Base-by-base conservation (phyloP, 2,888 invertebrate genomes). In the Pachymerium ferrugineum region DNA sequence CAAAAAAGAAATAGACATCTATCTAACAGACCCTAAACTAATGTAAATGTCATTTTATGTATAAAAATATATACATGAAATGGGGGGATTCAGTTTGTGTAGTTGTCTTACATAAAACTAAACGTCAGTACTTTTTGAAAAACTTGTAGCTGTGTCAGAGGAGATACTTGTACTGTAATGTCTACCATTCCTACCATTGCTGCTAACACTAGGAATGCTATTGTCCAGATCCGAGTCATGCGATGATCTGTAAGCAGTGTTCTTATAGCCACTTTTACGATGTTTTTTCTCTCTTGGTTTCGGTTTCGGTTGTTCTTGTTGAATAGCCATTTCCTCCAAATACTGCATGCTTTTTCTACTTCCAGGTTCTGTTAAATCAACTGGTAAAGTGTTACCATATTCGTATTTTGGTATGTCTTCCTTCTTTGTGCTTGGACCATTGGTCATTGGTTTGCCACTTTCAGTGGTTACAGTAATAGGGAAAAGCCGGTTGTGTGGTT, bases 281-380 rank as follows among this genome's bases (percentile, higher is more conserved):
- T 10, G 25, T 28, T 62, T 62, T 1, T 22, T n/a, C n/a, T n/a
- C n/a, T n/a, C n/a, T 22, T 5, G 25, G 10, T 25, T 14, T 62
- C 5, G 62, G 62, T n/a, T 62, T 62, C 8, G 62, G 62, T 28
- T 62, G 38, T 38, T 38, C 38, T 8, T 62, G 8, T 10, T 62
- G 62, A 62, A 62, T 25, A 1, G 12, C 62, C 22, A 62, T n/a
- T 3, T 62, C 62, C 10, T 62, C 62, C 14, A 62, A 25, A n/a
- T 62, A 62, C 62, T 62, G 62, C 62, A 62, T 62, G 5, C 62
- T 62, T 62, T 62, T 62, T 10, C 62, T 62, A 62, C n/a, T 62
- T 12, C 62, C 62, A 28, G 62, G 62, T 25, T 62, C 62, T 28
- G 12, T 62, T 62, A 62, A 62, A 28, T n/a, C 5, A 62, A 62